Percentiles rank a stretch among this genome's conserved stretches.
phyloP scores from a whole-genome alignment of 2,888 invertebrate species.

The Miltochrista miniata region DNA sequence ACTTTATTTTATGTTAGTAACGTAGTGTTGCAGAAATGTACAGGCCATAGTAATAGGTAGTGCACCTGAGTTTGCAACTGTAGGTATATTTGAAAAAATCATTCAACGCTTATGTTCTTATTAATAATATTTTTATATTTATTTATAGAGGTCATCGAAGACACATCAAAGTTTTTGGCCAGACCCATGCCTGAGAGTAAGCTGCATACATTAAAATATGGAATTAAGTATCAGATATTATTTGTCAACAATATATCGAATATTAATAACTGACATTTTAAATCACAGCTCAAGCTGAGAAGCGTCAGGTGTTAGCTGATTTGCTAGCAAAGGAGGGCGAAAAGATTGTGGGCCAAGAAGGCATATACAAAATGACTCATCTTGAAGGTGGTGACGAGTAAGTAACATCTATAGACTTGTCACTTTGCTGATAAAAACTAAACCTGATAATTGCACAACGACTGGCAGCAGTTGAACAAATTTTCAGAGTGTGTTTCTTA shows the following conservation, averaged over 20 bases:
- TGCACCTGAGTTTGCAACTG: too few relatives aligned
- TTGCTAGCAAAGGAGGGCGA: constrained; percentile 55
- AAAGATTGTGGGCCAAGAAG: constrained; percentile 44
- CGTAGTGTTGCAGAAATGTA: too few relatives aligned
- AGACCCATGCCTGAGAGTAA: constrained; percentile 59
- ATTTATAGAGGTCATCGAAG: constrained; percentile 56
- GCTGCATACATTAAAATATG: constrained; percentile 17
- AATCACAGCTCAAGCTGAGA: constrained; percentile 48
- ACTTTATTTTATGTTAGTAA: too few relatives aligned
- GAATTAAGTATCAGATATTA: too few relatives aligned
- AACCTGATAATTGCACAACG: too few relatives aligned
- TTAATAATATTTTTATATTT: not conserved
- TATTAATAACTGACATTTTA: too few relatives aligned
- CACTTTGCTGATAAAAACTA: not conserved
- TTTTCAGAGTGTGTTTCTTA: too few relatives aligned
- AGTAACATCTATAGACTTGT: constrained; percentile 36
- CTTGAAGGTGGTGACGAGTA: constrained; percentile 58
- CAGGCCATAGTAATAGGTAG: too few relatives aligned
- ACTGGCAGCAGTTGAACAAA: too few relatives aligned
- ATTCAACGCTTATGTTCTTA: too few relatives aligned
- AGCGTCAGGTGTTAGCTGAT: constrained; percentile 56
- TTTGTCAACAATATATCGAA: too few relatives aligned
- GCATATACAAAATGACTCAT: constrained; percentile 57
- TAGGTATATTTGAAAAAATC: too few relatives aligned
- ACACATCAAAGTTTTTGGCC: constrained; percentile 58